Evolutionary conservation across 2,113 vertebrate species (phyloP), one percentile per base, ranked within the genome.

Genomic region (Glaucomys volans): DNA sequence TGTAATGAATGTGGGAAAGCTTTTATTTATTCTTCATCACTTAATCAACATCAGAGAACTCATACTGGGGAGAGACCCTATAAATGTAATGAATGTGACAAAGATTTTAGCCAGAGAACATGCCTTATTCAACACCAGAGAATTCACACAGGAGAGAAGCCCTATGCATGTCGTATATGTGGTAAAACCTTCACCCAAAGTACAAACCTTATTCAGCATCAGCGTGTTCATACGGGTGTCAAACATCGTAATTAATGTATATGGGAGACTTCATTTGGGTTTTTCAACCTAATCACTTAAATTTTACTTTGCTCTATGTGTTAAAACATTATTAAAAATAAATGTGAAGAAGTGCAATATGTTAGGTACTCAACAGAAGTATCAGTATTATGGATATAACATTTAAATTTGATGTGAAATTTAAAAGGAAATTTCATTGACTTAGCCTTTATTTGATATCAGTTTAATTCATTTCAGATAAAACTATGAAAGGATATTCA

Each of bases 41-140:
- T 98, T 40, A 98, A 97, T 72, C 97, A 98, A 4, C 98, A 98
- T 69, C 97, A 97, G 87, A 98, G 98, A 93, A 98, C 97, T 71
- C 98, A 98, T 90, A 98, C 98, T 64, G 98, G 98, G 57, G 98
- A 98, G 92, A 97, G 97, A 92, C 98, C 98, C 52, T 98, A 98
- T 91, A 97, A 98, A 79, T 98, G 98, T 67, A 97, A 83, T 28
- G 96, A 98, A 32, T 98, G 98, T 96, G 96, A 98, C 86, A 98
- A 98, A 95, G 95, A 97, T 92, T 98, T 98, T 87, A 98, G 97
- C 95, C 97, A 97, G 92, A 97, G 97, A 91, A 97, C 97, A 64
- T 97, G 97, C 96, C 98, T 98, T 90, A 98, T 96, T 75, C 96
- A 98, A 74, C 98, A 98, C 90, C 98, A 98, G 96, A 96, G 98